Conservation (phyloP, 2,797 vertebrate species). For the Oreortyx pictus region DNA sequence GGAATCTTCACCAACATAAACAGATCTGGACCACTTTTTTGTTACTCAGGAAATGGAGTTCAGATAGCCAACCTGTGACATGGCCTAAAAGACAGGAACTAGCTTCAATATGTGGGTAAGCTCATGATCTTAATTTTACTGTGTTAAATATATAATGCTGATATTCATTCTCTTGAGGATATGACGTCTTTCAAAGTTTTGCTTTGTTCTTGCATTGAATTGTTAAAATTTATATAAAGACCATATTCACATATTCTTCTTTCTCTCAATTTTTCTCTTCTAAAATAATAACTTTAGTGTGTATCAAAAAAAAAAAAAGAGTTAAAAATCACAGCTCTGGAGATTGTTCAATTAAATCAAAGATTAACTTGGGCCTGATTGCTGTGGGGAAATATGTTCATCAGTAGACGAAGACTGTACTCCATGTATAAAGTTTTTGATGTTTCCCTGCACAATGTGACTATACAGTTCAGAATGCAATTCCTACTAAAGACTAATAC, state of each 20-base stretch:
- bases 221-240: neutral
- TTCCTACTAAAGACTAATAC: neutral
- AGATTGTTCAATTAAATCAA: neutral
- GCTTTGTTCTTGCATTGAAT: neutral
- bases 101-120: neutral
- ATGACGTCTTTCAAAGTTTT: neutral
- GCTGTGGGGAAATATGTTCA: neutral
- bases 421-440: accelerated
- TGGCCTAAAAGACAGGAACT: neutral
- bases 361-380: neutral
- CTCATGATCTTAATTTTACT: neutral
- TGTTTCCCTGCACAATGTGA: neutral
- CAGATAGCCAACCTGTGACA: neutral
- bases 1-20: neutral
- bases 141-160: neutral
- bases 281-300: neutral
- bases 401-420: neutral
- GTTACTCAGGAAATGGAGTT: neutral
- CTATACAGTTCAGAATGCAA: neutral
- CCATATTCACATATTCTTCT: neutral
- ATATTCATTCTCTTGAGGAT: neutral
- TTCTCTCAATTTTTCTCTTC: neutral
- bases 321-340: neutral
- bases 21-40: neutral
- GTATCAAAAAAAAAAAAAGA: neutral